Base-by-base conservation (phyloP, 2,888 invertebrate genomes). In the Muschampia plurimacula region DNA sequence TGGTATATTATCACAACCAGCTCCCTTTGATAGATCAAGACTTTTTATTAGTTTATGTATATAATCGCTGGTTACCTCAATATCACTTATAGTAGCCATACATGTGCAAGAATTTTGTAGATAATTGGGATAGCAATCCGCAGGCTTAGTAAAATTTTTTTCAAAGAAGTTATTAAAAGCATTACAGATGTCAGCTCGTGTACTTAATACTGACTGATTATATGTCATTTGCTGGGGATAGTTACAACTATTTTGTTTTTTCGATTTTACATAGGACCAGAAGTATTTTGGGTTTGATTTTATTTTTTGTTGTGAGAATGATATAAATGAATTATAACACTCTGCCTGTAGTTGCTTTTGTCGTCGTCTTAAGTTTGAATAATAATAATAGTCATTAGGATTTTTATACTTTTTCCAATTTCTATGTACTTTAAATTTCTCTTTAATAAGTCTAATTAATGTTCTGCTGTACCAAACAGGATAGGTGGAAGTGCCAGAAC, bases 111-210 rank as follows among this genome's bases (percentile, higher is more conserved):
- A 52, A 2, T 52, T 52, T 15, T 15, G 52, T n/a, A 15, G 52
- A 52, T 7, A 6, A 52, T 52, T 52, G 6, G 12, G 2, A 7
- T 52, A 52, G 5, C n/a, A 52, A 52, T 7, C 52, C n/a, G 52
- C 52, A 15, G 52, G 52, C 8, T 52, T 52, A n/a, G 52, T 15
- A 49, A 52, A 52, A 2, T 52, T 52, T 52, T 52, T 52, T 52
- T 52, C n/a, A 52, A 52, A 52, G 52, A 52, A 52, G 52, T 52
- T 52, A 7, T 52, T 52, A 52, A 52, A 52, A 2, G 52, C 52
- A 2, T n/a, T 52, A 12, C 52, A 52, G n/a, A 52, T 52, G 5
- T 52, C 52, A 52, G 8, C 52, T 52, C 7, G n/a, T 12, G 52
- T 15, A 52, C n/a, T 52, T 52, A 52, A 6, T 7, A 15, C 7